Conservation (phyloP, 2,113 vertebrate genomes). For the Rhinoderma darwinii region DNA sequence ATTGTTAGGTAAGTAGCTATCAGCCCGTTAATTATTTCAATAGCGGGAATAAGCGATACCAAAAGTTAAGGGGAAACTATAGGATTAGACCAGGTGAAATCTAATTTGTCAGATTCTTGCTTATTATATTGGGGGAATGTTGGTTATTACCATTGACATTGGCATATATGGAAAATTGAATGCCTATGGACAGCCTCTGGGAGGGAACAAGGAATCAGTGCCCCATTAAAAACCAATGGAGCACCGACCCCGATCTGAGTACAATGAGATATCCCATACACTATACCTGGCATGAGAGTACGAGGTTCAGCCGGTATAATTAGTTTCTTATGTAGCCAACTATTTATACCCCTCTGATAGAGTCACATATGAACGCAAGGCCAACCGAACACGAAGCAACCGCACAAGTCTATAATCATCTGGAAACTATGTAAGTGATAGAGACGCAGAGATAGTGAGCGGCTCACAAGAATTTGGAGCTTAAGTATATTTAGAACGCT, state of each 20-base stretch:
- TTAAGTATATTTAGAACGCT: constrained; percentile 42
- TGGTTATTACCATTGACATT: not conserved
- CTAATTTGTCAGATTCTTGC: not conserved
- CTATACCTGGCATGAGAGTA: not conserved
- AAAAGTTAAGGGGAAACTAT: not conserved
- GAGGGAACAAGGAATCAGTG: not conserved
- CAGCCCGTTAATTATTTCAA: not conserved
- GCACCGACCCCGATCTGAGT: not conserved
- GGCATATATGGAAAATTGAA: not conserved
- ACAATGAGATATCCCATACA: not conserved
- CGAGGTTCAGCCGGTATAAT: not conserved
- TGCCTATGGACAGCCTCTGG: not conserved
- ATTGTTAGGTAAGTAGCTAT: not conserved
- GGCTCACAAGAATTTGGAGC: constrained; percentile 10
- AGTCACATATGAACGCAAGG: not conserved
- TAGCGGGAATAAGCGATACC: not conserved
- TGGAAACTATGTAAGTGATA: constrained; percentile 55
- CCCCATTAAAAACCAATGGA: not conserved
- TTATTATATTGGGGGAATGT: not conserved
- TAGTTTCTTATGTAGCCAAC: not conserved
- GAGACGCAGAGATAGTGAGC: constrained; percentile 15
- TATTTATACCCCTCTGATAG: constrained; percentile 25
- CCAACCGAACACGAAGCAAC: not conserved
- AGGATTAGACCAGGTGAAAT: not conserved
- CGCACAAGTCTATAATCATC: constrained; percentile 13